Conservation (phyloP, 2,888 invertebrate species). For the Tineola bisselliella region DNA sequence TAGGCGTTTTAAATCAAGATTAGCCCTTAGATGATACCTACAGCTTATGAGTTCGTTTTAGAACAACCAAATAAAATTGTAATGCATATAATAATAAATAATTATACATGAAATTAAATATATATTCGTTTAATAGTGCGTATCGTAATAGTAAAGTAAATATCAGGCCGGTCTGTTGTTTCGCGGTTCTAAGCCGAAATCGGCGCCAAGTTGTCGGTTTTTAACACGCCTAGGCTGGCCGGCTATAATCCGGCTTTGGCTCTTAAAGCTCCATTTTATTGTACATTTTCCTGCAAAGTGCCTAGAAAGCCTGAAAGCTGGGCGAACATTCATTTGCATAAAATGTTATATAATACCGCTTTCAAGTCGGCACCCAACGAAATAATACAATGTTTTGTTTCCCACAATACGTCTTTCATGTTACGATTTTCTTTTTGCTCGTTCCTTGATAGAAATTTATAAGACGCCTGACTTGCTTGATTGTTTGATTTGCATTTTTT, state of each 20-base stretch:
- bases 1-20: too few relatives aligned
- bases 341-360: constrained; percentile 35
- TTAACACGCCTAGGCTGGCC: constrained; percentile 21
- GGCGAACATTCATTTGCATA: constrained; percentile 46
- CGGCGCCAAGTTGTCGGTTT: constrained; percentile 15
- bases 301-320: constrained; percentile 40
- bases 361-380: constrained; percentile 34
- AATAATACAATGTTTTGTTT: constrained; percentile 27
- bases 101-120: too few relatives aligned
- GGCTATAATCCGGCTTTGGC: constrained; percentile 31
- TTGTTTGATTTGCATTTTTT: constrained; percentile 7
- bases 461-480: constrained; percentile 9
- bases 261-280: constrained; percentile 32
- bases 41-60: too few relatives aligned
- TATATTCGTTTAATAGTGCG: too few relatives aligned
- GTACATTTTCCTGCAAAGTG: constrained; percentile 43
- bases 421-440: constrained; percentile 24
- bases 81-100: too few relatives aligned
- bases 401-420: constrained; percentile 24
- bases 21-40: too few relatives aligned
- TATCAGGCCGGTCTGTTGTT: neutral
- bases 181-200: constrained; percentile 3
- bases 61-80: too few relatives aligned
- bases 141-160: neutral
- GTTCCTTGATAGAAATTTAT: constrained; percentile 23